Percentiles rank a stretch among this genome's conserved stretches.
These are phyloP conservation scores for Rotaria socialis DNA, from an alignment of 2,888 invertebrate species.

Conservation along the genomic window DNA sequence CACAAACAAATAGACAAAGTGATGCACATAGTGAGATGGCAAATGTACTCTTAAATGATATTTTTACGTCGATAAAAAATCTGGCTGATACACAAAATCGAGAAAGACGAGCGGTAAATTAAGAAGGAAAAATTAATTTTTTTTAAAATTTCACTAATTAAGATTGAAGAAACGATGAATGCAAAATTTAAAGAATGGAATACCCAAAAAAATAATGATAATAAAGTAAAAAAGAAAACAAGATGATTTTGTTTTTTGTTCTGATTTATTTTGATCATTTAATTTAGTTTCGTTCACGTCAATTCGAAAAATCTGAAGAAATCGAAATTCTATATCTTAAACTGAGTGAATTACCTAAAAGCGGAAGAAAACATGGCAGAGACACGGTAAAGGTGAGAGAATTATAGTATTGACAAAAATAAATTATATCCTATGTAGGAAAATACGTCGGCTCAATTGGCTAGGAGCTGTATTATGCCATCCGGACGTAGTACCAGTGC, in stretches of 20 bases:
- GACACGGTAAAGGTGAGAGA: background rate
- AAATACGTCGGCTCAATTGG: background rate
- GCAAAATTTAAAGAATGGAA: background rate
- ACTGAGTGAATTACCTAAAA: background rate
- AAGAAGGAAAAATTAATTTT: background rate
- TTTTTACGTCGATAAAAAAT: background rate
- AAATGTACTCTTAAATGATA: background rate
- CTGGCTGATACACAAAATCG: background rate
- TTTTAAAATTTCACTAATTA: background rate
- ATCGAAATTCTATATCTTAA: background rate
- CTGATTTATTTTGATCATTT: background rate
- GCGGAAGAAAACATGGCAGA: background rate
- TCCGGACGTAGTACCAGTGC: background rate
- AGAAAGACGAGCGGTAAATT: background rate
- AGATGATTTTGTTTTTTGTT: too few species aligned
- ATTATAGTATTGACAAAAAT: background rate
- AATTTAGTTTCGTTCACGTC: background rate
- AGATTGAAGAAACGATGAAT: background rate
- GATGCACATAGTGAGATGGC: background rate
- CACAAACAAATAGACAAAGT: background rate
- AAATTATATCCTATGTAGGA: background rate
- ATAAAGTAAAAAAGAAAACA: background rate
- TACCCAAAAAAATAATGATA: background rate
- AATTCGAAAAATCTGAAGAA: background rate
- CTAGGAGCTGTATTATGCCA: background rate